These are phyloP conservation scores for Fulmarus glacialis DNA, from an alignment of 2,113 vertebrate species.

Conservation along the genomic window DNA sequence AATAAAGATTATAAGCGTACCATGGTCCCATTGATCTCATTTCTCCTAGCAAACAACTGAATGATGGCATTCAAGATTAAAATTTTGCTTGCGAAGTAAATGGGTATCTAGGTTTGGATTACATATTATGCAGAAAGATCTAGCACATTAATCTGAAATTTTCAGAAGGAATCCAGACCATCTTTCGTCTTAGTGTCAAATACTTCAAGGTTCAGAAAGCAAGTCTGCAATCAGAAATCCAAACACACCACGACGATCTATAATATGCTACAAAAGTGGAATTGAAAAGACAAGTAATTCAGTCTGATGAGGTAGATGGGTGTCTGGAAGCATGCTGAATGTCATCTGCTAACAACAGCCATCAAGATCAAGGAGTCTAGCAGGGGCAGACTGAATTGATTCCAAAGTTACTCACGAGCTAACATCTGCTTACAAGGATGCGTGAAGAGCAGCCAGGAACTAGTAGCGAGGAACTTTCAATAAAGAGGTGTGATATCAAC, in stretches of 20 bases:
- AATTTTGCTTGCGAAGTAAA: not conserved
- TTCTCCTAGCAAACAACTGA: not conserved
- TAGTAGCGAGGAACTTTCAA: not conserved
- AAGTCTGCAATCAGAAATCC: not conserved
- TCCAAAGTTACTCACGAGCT: not conserved
- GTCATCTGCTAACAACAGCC: not conserved
- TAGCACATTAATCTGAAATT: not conserved
- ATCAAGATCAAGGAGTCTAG: not conserved
- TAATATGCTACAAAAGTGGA: not conserved
- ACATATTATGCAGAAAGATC: not conserved
- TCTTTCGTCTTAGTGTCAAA: not conserved
- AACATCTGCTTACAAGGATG: not conserved
- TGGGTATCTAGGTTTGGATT: not conserved
- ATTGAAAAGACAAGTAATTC: not conserved
- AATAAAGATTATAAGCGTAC: not conserved
- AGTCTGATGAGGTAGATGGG: not conserved
- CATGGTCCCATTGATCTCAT: not conserved
- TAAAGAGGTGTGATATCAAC: not conserved
- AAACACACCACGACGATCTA: not conserved
- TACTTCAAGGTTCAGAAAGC: not conserved
- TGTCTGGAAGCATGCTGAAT: slow-evolving; percentile 11
- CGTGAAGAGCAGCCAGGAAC: not conserved
- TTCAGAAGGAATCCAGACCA: not conserved
- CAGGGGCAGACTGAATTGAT: not conserved
- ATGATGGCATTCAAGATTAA: not conserved